Base-by-base conservation (phyloP, 2,888 invertebrate genomes). In the Trichogramma dendrolimi region DNA sequence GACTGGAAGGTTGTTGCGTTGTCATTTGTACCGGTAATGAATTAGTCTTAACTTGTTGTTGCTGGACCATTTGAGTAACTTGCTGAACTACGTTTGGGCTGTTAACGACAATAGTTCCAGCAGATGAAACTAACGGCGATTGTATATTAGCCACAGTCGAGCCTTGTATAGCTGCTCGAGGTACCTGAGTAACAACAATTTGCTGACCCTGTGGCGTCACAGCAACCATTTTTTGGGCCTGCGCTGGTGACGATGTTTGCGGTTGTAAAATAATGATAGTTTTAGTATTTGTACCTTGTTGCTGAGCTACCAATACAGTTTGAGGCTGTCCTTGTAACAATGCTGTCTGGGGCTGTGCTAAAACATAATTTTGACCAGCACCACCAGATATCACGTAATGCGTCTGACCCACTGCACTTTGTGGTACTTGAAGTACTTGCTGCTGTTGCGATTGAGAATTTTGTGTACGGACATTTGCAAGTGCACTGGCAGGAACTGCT, bases 251-350 rank as follows among this genome's bases (percentile, higher is more conserved):
- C 0, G 81, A 67, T 4, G 76, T 71, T 68, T 84, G 84, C 27
- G 86, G 87, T 69, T 88, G 88, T 48, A 88, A 78, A 55, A 89
- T 85, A 53, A 89, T 89, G 42, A 88, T 88, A 0, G 88, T 89
- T 71, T 88, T 88, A 1, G 87, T 82, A 4, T 84, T 84, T 0
- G 85, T 82, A 0, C 85, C 85, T 67, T 84, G 84, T 64, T 88
- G 87, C 69, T 87, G 87, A 0, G 88, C 86, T 0, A 88, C 84
- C 2, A 88, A 76, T 0, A 88, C 84, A 0, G 88, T 87, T 68
- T 86, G 86, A 1, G 83, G 81, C 69, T 85, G 85, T 0, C 85
- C 85, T 67, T 85, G 84, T 0, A 84, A 84, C 42, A 85, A 73
- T 0, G 84, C 84, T 1, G 84, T 84, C 65, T 84, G 85, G 6